Evolutionary conservation across 2,888 invertebrate genomes (phyloP), one percentile per base, ranked within the genome.

Genomic region (Drosophila greeni): DNA sequence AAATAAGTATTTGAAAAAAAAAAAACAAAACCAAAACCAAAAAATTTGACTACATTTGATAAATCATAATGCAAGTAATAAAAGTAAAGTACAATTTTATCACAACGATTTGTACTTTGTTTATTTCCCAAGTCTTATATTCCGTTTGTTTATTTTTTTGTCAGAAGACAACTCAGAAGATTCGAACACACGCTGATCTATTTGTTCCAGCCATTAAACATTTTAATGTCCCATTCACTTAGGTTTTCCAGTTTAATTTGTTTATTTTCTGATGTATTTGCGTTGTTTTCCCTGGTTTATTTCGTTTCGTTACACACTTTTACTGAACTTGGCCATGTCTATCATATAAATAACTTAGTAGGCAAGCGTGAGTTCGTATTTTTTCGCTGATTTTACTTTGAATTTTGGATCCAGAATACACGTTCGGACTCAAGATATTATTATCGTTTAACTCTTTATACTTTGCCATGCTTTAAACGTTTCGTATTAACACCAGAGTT

Each of bases 381-480:
- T 45, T 54, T 66, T 54, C 11, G 36, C 31, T 54, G 45, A 43
- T 53, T 64, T 43, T 53, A 26, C 16, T 37, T 66, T 64, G 37
- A 43, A 43, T 54, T 66, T 64, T 66, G 36, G 23, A 36, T 54
- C 34, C 60, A 33, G 37, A 47, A 47, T 52, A 62, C 36, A 39
- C 36, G 42, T 62, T 62, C 52, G 42, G 65, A 66, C 16, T 36
- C 40, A 53, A 62, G 29, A 65, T 53, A 52, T 42, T 62, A 64
- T 31, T 47, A 31, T 72, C 61, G 54, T 73, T 84, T 76, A 64
- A 52, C 45, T 39, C 62, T 65, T 60, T 82, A 65, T 60, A 61
- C 60, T 73, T 79, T 79, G 79, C 84, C 66, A 65, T 80, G 79
- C 79, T 84, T 82, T 82, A 51, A 70, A 72, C 61, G 77, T 82